Evolutionary conservation across 35 echinoderm and acorn worm genomes (phyloP).

Genomic region (Strongylocentrotus purpuratus): DNA sequence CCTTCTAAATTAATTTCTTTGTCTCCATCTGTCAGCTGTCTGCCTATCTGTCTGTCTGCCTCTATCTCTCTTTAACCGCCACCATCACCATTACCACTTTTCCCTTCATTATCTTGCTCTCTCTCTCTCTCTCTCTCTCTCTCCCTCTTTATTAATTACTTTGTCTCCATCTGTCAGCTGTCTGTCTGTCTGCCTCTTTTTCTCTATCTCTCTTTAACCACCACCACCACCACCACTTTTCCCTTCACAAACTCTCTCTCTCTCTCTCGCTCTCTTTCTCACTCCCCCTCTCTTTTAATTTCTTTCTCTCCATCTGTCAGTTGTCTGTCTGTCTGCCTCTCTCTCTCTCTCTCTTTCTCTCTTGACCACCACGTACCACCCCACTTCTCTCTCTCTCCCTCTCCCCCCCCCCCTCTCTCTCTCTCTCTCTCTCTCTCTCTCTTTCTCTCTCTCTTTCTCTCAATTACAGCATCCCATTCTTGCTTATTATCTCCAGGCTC

Average conservation of each 20-base stretch:
- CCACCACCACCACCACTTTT: too few species aligned
- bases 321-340: not conserved
- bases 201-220: too few species aligned
- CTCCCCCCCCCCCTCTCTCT: not conserved
- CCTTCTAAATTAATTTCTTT: too few species aligned
- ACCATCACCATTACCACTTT: too few species aligned
- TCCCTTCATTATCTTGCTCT: too few species aligned
- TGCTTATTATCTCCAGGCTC: constrained; percentile 1
- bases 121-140: too few species aligned
- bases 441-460: not conserved
- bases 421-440: not conserved
- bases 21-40: too few species aligned
- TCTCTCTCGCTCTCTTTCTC: not conserved
- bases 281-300: not conserved
- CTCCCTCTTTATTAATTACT: too few species aligned
- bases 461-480: not conserved
- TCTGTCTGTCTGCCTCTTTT: not conserved
- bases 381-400: not conserved
- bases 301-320: not conserved
- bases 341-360: not conserved
- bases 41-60: too few species aligned
- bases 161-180: not conserved
- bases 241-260: not conserved
- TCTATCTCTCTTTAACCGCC: too few species aligned
- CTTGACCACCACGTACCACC: too few species aligned